A percentile compares a stretch with the other conserved stretches of the same genome.
These are phyloP conservation scores for Meandrusa payeni DNA, from an alignment of 2,888 invertebrate genomes.

Conservation along the genomic window DNA sequence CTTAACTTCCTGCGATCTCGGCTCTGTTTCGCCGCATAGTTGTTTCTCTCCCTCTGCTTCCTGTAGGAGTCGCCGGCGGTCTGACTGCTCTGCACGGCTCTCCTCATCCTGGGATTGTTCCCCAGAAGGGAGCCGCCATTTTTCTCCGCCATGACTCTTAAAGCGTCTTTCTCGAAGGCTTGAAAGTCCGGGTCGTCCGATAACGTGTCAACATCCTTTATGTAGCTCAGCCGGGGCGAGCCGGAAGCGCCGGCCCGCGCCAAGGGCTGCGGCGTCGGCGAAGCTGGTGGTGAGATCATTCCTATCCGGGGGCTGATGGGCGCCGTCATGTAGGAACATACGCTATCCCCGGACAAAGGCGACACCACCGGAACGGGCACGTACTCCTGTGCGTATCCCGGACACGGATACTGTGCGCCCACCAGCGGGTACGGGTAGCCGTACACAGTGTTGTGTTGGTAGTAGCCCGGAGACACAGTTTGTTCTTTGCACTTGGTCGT, in stretches of 20 bases:
- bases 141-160: conserved; percentile 83
- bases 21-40: conserved; percentile 96
- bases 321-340: conserved; percentile 26
- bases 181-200: conserved; percentile 82
- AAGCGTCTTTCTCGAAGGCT: conserved; percentile 85
- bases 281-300: conserved; percentile 32
- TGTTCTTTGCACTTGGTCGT: conserved; percentile 37
- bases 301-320: conserved; percentile 29
- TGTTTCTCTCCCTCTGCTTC: conserved; percentile 94
- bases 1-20: conserved; percentile 93
- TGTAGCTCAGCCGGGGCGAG: conserved; percentile 49
- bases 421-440: conserved; percentile 22
- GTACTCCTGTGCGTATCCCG: conserved; percentile 25
- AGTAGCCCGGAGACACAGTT: conserved; percentile 34
- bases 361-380: conserved; percentile 31
- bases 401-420: conserved; percentile 14
- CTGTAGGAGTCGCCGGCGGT: conserved; percentile 86
- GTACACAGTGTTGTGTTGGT: conserved; percentile 19
- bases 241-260: conserved; percentile 19
- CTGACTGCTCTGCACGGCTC: conserved; percentile 82
- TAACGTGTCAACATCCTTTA: conserved; percentile 66
- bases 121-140: conserved; percentile 79
- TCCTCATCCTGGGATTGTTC: conserved; percentile 87
- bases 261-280: conserved; percentile 28
- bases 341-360: conserved; percentile 30